phyloP scores from a whole-genome alignment of 2,797 vertebrate species.

The Phrynocephalus forsythii region DNA sequence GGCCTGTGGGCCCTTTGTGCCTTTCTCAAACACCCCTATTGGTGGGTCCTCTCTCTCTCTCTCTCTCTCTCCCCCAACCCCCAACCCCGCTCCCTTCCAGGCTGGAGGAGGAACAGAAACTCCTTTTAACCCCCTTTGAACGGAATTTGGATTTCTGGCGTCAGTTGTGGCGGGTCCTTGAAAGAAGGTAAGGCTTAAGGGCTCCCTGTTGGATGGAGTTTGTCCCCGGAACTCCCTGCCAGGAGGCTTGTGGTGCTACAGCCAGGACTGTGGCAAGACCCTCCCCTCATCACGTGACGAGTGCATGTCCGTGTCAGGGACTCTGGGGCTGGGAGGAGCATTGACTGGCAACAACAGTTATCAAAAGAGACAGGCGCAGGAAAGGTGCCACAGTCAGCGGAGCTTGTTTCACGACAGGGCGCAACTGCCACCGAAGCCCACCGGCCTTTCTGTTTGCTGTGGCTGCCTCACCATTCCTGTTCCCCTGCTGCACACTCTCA shows the following conservation, averaged over 20 bases:
- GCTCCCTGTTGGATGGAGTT: accelerated
- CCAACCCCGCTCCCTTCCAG: constrained; percentile 69
- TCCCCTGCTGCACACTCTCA: too few relatives aligned
- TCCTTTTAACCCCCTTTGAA: constrained; percentile 96
- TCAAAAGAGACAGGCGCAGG: background rate
- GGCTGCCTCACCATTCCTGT: too few relatives aligned
- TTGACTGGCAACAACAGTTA: accelerated
- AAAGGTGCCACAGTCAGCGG: background rate
- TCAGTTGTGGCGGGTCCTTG: constrained; percentile 97
- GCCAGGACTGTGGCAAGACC: background rate
- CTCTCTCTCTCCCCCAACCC: too few relatives aligned
- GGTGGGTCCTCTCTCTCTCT: too few relatives aligned
- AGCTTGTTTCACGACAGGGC: too few relatives aligned
- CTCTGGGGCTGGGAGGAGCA: background rate
- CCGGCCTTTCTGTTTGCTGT: too few relatives aligned
- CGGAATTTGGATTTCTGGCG: constrained; percentile 98
- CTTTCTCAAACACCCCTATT: background rate
- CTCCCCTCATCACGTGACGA: too few relatives aligned
- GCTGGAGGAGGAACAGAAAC: constrained; percentile 93
- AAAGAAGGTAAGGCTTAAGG: constrained; percentile 86
- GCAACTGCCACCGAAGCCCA: too few relatives aligned
- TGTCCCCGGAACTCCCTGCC: background rate
- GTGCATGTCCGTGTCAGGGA: background rate
- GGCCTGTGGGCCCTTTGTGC: too few relatives aligned
- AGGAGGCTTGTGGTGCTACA: background rate